phyloP scores from a whole-genome alignment of 2,797 vertebrate genomes.

The Hemibagrus guttatus region DNA sequence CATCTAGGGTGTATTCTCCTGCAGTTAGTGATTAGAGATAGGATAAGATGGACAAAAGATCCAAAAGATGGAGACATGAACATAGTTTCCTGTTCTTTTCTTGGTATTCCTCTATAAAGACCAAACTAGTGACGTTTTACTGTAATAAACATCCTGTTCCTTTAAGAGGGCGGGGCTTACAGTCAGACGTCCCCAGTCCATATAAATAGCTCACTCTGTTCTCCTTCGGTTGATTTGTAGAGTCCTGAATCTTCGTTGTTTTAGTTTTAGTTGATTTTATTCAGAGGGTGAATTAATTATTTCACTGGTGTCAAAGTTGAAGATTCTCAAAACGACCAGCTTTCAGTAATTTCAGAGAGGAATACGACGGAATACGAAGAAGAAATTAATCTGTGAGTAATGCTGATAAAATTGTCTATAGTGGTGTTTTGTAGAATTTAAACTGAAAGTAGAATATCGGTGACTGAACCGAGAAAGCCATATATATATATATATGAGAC shows the following conservation, averaged over 20 bases:
- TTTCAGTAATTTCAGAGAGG: constrained; percentile 6
- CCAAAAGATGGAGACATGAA: background rate
- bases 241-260: background rate
- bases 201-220: constrained; percentile 34
- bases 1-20: background rate
- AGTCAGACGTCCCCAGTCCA: background rate
- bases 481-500: no score
- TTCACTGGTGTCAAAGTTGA: background rate
- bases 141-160: background rate
- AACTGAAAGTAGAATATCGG: background rate
- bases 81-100: background rate
- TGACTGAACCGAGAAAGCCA: background rate
- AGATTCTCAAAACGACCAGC: background rate
- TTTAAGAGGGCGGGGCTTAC: constrained; percentile 43
- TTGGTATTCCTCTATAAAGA: background rate
- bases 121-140: background rate
- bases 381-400: constrained; percentile 46
- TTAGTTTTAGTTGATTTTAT: constrained; percentile 5
- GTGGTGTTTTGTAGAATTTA: background rate
- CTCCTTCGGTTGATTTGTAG: background rate
- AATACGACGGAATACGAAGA: background rate
- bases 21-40: background rate
- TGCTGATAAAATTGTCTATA: background rate
- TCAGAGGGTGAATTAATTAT: background rate
- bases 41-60: background rate